phyloP scores from a whole-genome alignment of 2,888 invertebrate species.

The Margaritifera margaritifera region DNA sequence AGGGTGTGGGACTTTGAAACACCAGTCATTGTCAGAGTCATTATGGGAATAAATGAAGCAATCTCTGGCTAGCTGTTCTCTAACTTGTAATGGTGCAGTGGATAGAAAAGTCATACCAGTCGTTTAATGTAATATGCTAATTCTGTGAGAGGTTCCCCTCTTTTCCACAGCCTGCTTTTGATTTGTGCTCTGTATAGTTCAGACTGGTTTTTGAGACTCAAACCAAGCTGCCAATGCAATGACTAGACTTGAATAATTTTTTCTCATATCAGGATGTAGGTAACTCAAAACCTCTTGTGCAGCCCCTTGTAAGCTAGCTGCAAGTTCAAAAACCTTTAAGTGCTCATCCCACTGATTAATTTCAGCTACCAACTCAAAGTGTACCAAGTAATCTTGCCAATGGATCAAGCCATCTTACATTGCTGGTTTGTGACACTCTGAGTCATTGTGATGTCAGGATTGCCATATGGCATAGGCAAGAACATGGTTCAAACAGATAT shows the following conservation, averaged over 20 bases:
- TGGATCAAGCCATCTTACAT: too few relatives aligned
- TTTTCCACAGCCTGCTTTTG: background rate
- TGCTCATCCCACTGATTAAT: too few relatives aligned
- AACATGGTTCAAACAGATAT: too few relatives aligned
- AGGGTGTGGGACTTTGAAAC: background rate
- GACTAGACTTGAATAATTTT: background rate
- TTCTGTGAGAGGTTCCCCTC: constrained; percentile 2
- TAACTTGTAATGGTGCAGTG: background rate
- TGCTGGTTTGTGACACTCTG: too few relatives aligned
- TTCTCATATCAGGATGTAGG: background rate
- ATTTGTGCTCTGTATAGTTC: constrained; percentile 2
- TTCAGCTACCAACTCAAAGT: too few relatives aligned
- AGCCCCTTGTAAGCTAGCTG: constrained; percentile 3
- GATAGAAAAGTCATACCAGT: background rate
- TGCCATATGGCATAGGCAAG: too few relatives aligned
- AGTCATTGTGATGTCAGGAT: too few relatives aligned
- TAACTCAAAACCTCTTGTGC: constrained; percentile 2
- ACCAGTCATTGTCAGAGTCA: constrained; percentile 1
- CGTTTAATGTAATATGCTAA: background rate
- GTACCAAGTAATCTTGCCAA: too few relatives aligned
- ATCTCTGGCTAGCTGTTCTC: constrained; percentile 4
- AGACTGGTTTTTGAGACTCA: background rate
- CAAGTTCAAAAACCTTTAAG: constrained; percentile 2
- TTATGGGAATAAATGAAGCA: background rate
- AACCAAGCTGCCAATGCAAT: constrained; percentile 1